Evolutionary conservation across 2,888 invertebrate species (phyloP).

Genomic region (Germaria angustata): DNA sequence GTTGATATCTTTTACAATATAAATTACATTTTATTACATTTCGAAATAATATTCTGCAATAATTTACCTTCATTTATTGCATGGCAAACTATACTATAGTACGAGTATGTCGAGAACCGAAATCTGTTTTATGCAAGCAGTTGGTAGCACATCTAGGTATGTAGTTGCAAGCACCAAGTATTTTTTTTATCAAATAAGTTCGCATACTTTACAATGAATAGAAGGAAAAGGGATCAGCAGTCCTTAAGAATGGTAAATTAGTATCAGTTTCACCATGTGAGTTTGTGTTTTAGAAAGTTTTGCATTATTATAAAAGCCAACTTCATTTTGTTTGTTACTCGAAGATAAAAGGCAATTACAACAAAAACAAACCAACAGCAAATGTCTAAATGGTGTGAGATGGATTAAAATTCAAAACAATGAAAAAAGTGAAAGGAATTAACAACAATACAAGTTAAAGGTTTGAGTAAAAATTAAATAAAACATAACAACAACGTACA

Average conservation of each 20-base stretch:
- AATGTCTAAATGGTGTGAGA: not conserved
- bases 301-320: not conserved
- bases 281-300: constrained; percentile 15
- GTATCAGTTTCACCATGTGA: constrained; percentile 4
- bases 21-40: constrained; percentile 65
- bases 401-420: constrained; percentile 2
- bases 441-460: constrained; percentile 1
- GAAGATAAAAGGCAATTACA: not conserved
- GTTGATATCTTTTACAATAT: constrained; percentile 57
- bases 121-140: not conserved
- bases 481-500: constrained; percentile 39
- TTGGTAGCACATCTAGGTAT: not conserved
- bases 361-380: not conserved
- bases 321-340: not conserved
- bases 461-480: constrained; percentile 37
- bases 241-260: constrained; percentile 1
- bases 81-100: not conserved
- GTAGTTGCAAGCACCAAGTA: not conserved
- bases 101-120: not conserved
- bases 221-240: not conserved
- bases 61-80: constrained; percentile 9
- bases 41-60: constrained; percentile 52
- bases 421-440: not conserved
- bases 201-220: not conserved
- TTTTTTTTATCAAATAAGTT: not conserved